phyloP scores from a whole-genome alignment of 2,888 invertebrate species.

The Pterostichus niger region DNA sequence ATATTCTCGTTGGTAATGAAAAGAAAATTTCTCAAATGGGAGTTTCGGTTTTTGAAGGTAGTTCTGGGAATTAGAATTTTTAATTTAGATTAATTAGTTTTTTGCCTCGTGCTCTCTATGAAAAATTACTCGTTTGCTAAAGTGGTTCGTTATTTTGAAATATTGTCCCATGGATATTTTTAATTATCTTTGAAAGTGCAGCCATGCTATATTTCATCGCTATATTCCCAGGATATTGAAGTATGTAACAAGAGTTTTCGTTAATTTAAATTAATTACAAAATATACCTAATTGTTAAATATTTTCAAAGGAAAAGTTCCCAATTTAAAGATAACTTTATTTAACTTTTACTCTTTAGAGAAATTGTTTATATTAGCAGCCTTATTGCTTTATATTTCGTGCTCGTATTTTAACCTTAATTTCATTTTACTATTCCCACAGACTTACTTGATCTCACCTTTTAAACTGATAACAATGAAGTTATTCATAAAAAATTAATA shows the following conservation, averaged over 20 bases:
- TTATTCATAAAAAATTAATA: too few relatives aligned
- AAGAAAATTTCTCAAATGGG: slow-evolving; percentile 54
- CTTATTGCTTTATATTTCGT: too few relatives aligned
- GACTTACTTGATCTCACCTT: too few relatives aligned
- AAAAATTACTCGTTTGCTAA: slow-evolving; percentile 33
- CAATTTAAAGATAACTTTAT: slow-evolving; percentile 8
- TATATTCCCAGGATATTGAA: slow-evolving; percentile 31
- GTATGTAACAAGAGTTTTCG: slow-evolving; percentile 17
- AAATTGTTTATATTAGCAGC: slow-evolving; percentile 10
- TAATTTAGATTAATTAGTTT: slow-evolving; percentile 57
- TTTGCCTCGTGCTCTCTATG: slow-evolving; percentile 22
- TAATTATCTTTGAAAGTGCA: slow-evolving; percentile 41
- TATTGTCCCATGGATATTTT: slow-evolving; percentile 43
- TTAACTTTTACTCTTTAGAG: not conserved
- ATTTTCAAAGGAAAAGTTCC: slow-evolving; percentile 23
- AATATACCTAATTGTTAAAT: slow-evolving; percentile 14
- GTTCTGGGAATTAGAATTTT: slow-evolving; percentile 57
- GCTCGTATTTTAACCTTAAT: too few relatives aligned
- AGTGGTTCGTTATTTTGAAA: slow-evolving; percentile 50
- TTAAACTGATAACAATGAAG: too few relatives aligned
- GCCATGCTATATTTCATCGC: slow-evolving; percentile 16
- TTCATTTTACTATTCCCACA: too few relatives aligned
- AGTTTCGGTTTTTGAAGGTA: slow-evolving; percentile 9
- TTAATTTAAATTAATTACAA: slow-evolving; percentile 28
- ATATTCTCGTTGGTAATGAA: slow-evolving; percentile 50